These are phyloP conservation scores for Leptopilina clavipes DNA, from an alignment of 1,140 invertebrate species.

Conservation along the genomic window DNA sequence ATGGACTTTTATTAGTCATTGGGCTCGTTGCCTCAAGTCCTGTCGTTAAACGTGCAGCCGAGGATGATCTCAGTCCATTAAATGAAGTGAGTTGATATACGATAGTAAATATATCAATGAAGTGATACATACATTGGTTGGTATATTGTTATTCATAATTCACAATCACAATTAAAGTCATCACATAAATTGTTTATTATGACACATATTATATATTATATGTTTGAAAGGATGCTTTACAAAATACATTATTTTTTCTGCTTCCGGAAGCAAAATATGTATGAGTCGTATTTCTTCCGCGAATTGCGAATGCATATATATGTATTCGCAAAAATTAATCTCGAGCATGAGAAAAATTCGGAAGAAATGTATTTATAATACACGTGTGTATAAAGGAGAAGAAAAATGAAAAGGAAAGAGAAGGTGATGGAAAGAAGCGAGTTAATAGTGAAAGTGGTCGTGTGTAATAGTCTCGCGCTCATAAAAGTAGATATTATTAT, in stretches of 20 bases:
- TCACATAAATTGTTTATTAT: neutral
- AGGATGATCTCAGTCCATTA: conserved; percentile 66
- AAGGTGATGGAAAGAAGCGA: conserved; percentile 48
- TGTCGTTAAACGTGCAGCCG: conserved; percentile 64
- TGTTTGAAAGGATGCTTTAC: neutral
- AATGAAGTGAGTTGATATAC: conserved; percentile 70
- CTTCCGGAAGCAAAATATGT: neutral
- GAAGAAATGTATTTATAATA: neutral
- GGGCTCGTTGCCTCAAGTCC: conserved; percentile 58
- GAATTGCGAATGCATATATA: conserved; percentile 8
- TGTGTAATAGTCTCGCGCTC: conserved; percentile 54
- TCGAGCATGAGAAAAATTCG: neutral
- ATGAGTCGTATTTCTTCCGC: neutral
- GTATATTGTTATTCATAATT: too few relatives aligned
- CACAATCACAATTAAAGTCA: too few relatives aligned
- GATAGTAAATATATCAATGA: neutral
- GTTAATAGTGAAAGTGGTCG: conserved; percentile 66
- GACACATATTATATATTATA: neutral
- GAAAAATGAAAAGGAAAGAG: conserved; percentile 53
- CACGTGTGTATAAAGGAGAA: conserved; percentile 39
- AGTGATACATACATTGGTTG: neutral
- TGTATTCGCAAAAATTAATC: neutral
- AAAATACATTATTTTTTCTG: conserved; percentile 20
- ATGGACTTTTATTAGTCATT: conserved; percentile 56
- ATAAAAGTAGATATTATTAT: conserved; percentile 47